Conservation (phyloP, 2,113 vertebrate genomes). For the Sapajus apella region DNA sequence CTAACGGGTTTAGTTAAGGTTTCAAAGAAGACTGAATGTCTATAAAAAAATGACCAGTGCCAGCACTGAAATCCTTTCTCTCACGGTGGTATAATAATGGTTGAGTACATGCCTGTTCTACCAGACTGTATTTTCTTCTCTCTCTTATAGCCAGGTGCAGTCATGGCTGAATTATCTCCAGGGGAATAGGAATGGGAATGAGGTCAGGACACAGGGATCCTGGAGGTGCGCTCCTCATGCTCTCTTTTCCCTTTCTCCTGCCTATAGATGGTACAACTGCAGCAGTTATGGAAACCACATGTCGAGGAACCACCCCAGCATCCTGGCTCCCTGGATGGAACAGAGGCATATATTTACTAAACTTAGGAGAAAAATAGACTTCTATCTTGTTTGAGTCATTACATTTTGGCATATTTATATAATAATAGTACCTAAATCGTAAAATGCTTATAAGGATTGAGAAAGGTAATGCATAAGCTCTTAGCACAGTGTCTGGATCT, state of each 20-base stretch:
- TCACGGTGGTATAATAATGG: neutral
- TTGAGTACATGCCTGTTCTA: neutral
- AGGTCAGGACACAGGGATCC: neutral
- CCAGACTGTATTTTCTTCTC: neutral
- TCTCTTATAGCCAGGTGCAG: neutral
- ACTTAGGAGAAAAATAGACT: neutral
- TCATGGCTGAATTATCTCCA: neutral
- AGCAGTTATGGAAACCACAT: neutral
- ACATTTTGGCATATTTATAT: neutral
- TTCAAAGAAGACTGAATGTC: neutral
- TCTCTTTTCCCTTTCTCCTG: neutral
- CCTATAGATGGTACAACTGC: neutral
- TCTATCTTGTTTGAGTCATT: neutral
- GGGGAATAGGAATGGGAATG: neutral
- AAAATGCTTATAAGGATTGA: neutral
- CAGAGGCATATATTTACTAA: neutral
- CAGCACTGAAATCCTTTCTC: neutral
- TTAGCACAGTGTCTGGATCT: neutral
- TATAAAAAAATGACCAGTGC: neutral
- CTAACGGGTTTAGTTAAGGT: neutral
- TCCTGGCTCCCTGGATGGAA: neutral
- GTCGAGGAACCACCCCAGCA: neutral
- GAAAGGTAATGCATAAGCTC: neutral
- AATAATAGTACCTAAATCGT: neutral
- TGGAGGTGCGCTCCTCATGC: neutral